These are phyloP conservation scores for Dendroctonus ponderosae DNA, from an alignment of 1,140 invertebrate genomes.

Conservation along the genomic window DNA sequence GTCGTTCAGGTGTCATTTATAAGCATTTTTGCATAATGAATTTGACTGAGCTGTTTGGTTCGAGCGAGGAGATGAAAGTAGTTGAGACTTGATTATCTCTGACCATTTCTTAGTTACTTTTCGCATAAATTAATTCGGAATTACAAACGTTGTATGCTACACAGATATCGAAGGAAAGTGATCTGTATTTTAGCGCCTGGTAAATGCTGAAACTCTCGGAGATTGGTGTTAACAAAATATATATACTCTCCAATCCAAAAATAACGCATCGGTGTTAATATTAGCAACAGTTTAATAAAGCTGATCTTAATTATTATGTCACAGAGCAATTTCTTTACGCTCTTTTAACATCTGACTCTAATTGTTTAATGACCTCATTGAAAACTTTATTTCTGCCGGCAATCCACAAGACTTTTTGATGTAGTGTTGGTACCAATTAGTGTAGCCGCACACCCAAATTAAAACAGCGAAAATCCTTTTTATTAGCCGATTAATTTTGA, in stretches of 20 bases:
- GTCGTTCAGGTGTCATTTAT: background rate
- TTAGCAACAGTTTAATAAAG: background rate
- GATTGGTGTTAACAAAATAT: background rate
- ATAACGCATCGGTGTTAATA: slow-evolving; percentile 1
- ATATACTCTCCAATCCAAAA: background rate
- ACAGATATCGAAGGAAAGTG: no score
- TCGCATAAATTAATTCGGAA: no score
- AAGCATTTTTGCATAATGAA: no score
- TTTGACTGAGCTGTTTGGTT: no score
- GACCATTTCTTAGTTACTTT: no score
- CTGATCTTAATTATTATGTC: slow-evolving; percentile 9
- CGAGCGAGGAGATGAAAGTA: no score
- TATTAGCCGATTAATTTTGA: no score
- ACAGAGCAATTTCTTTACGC: slow-evolving; percentile 7
- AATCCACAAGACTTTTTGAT: background rate
- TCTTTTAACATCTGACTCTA: slow-evolving; percentile 5
- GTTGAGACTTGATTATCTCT: no score
- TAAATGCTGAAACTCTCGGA: background rate
- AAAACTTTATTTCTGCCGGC: slow-evolving; percentile 6
- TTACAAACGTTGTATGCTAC: no score
- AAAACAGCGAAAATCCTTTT: no score
- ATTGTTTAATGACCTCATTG: slow-evolving; percentile 9
- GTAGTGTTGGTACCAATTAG: slow-evolving; percentile 2
- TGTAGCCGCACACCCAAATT: no score
- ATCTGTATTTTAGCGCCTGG: background rate